Evolutionary conservation across 2,888 invertebrate species (phyloP).

Genomic region (Drosophila mulleri): DNA sequence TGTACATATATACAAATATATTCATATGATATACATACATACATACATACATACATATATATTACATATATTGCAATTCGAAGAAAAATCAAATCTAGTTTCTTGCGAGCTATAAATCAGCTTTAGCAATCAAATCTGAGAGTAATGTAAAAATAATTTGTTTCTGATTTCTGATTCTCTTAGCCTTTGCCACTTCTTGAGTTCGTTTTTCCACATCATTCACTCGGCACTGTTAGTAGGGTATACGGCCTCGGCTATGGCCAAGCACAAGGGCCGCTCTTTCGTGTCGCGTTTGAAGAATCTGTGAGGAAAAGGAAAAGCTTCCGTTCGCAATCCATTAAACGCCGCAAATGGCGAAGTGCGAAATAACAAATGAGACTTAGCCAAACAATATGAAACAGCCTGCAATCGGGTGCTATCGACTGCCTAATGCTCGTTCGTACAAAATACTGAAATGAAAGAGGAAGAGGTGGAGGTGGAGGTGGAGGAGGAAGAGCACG

Average conservation of each 20-base stretch:
- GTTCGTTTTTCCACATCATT: too few species aligned
- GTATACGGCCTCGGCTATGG: not conserved
- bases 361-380: constrained; percentile 4
- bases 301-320: constrained; percentile 2
- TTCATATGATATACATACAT: too few species aligned
- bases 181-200: too few species aligned
- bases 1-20: too few species aligned
- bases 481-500: too few species aligned
- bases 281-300: not conserved
- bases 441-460: too few species aligned
- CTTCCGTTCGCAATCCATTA: constrained; percentile 15
- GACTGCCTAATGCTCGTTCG: not conserved
- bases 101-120: too few species aligned
- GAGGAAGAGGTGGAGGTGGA: too few species aligned
- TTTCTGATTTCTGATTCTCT: not conserved
- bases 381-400: not conserved
- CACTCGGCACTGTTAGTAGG: not conserved
- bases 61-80: too few species aligned
- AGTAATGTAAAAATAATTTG: not conserved
- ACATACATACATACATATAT: too few species aligned
- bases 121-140: too few species aligned
- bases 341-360: constrained; percentile 7
- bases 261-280: not conserved
- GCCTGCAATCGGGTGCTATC: not conserved
- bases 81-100: too few species aligned